Percentiles rank a stretch among this genome's conserved stretches.
phyloP scores from a whole-genome alignment of 2,113 vertebrate species.

The Egretta garzetta region DNA sequence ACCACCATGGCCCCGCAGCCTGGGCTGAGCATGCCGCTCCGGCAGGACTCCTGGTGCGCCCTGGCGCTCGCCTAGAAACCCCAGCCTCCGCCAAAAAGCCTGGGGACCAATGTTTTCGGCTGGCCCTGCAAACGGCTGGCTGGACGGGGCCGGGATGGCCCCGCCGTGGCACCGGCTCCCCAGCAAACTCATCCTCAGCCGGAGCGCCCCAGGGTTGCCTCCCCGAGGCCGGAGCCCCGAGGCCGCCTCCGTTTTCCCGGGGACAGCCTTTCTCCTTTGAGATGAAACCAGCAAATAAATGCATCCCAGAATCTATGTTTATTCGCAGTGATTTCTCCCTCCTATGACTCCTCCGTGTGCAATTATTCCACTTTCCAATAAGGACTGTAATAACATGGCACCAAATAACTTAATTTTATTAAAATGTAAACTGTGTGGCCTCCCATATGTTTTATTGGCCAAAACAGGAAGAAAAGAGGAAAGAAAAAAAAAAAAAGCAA shows the following conservation, averaged over 20 bases:
- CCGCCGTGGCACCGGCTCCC: neutral
- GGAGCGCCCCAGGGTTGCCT: neutral
- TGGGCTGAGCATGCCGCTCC: conserved; percentile 65
- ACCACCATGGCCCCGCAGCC: conserved; percentile 80
- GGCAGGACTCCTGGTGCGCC: conserved; percentile 90
- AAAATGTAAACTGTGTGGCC: conserved; percentile 51
- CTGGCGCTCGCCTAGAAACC: conserved; percentile 85
- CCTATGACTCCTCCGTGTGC: conserved; percentile 72
- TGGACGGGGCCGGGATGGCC: neutral
- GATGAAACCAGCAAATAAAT: conserved; percentile 61
- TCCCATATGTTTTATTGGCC: conserved; percentile 45
- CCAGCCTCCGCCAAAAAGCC: neutral
- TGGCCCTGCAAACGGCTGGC: neutral
- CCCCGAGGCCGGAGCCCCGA: rapidly evolving
- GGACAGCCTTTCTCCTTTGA: conserved; percentile 24
- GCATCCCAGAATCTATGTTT: conserved; percentile 71
- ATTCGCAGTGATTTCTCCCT: conserved; percentile 70
- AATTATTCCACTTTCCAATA: conserved; percentile 76
- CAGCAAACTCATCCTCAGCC: neutral
- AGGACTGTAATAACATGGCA: conserved; percentile 70
- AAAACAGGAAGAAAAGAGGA: neutral
- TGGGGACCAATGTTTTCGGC: neutral
- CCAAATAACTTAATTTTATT: conserved; percentile 74
- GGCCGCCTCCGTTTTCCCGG: neutral
- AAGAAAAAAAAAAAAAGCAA: neutral